Conservation (phyloP, 2,888 invertebrate species). For the Caenorhabditis sulstoni region DNA sequence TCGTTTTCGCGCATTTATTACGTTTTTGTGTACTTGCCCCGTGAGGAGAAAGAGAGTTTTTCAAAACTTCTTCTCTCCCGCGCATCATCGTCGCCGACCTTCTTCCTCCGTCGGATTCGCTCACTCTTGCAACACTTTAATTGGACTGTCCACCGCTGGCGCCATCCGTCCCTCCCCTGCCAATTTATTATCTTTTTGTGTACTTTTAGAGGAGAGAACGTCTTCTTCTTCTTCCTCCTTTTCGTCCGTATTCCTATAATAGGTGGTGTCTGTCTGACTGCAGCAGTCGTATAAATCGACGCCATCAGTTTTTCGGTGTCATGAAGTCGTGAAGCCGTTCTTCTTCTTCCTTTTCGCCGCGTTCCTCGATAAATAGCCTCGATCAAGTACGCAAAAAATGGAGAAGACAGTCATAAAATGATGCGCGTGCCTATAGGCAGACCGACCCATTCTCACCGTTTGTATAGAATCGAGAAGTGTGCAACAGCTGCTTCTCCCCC, state of each 20-base stretch:
- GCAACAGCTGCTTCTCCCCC: constrained; percentile 28
- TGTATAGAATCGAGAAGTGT: constrained; percentile 38
- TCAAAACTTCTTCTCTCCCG: constrained; percentile 15
- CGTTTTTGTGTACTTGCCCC: constrained; percentile 27
- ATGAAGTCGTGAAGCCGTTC: constrained; percentile 16
- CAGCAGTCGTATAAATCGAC: constrained; percentile 49
- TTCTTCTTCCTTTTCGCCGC: constrained; percentile 30
- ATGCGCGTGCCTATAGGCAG: constrained; percentile 32
- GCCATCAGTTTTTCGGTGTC: constrained; percentile 38
- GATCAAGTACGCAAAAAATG: constrained; percentile 48
- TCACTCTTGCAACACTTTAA: constrained; percentile 46
- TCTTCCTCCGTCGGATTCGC: constrained; percentile 8
- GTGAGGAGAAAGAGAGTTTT: too few relatives aligned
- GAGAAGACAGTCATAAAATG: constrained; percentile 48
- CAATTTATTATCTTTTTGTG: constrained; percentile 59
- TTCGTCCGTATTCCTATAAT: constrained; percentile 45
- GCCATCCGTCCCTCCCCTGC: constrained; percentile 34
- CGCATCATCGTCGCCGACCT: constrained; percentile 11
- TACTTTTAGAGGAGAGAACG: constrained; percentile 41
- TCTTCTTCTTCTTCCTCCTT: constrained; percentile 11
- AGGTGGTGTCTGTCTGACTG: constrained; percentile 12
- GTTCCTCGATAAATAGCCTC: constrained; percentile 52
- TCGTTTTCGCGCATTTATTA: constrained; percentile 45
- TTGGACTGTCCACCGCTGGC: constrained; percentile 37
- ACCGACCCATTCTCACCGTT: constrained; percentile 4